Percentiles rank a stretch among this genome's conserved stretches.
Evolutionary conservation across 2,888 invertebrate species (phyloP).

Genomic region (Rhodophaea formosa): DNA sequence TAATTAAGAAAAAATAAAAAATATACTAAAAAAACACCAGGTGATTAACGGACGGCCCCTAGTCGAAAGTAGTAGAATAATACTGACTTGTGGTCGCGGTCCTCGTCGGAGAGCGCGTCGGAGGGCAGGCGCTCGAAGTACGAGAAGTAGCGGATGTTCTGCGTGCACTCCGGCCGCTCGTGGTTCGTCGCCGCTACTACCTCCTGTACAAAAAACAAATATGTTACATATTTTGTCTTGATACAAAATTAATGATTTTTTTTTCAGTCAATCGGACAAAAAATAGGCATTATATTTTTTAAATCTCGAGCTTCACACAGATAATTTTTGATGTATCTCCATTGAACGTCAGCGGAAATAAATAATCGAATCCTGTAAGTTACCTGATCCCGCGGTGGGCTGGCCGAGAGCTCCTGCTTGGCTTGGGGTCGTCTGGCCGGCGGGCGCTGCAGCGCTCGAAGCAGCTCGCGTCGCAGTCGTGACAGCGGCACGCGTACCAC

Average conservation of each 20-base stretch:
- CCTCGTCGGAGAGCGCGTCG: slow-evolving; percentile 83
- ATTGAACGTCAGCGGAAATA: too few relatives aligned
- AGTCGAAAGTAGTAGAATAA: too few relatives aligned
- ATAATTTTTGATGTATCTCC: too few relatives aligned
- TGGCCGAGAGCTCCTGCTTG: slow-evolving; percentile 34
- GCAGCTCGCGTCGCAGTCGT: slow-evolving; percentile 54
- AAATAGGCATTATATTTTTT: too few relatives aligned
- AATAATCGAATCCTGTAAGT: too few relatives aligned
- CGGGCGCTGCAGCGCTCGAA: slow-evolving; percentile 59
- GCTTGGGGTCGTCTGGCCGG: slow-evolving; percentile 29
- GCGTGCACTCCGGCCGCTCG: slow-evolving; percentile 75
- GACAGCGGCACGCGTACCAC: slow-evolving; percentile 61
- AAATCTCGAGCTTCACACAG: too few relatives aligned
- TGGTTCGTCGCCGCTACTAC: slow-evolving; percentile 84
- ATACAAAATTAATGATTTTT: too few relatives aligned
- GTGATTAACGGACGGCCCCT: too few relatives aligned
- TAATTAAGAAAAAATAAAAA: too few relatives aligned
- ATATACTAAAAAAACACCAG: too few relatives aligned
- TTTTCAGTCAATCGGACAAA: too few relatives aligned
- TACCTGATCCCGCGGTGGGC: slow-evolving; percentile 29
- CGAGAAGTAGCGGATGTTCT: slow-evolving; percentile 84
- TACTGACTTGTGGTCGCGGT: slow-evolving; percentile 71
- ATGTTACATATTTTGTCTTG: not conserved
- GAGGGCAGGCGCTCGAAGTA: slow-evolving; percentile 85
- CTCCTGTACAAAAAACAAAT: slow-evolving; percentile 39